phyloP scores from a whole-genome alignment of 2,797 vertebrate genomes.

The Brachyalestes nurse region DNA sequence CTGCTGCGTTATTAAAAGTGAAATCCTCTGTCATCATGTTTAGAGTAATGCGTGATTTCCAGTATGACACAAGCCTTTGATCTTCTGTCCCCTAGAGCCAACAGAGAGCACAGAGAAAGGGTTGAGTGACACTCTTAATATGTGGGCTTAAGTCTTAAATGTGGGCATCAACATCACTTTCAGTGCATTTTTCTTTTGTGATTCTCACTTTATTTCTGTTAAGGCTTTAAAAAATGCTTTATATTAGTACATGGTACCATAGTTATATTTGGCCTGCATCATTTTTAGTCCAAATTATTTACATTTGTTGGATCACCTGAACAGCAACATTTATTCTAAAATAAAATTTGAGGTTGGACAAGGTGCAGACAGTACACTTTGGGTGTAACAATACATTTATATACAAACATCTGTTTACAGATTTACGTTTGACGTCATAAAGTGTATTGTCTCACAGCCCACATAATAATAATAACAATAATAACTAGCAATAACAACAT shows the following conservation, averaged over 20 bases:
- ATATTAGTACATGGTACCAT: neutral
- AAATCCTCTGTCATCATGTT: conserved; percentile 95
- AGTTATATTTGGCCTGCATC: neutral
- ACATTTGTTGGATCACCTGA: neutral
- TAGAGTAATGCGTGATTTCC: conserved; percentile 88
- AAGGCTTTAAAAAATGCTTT: too few species aligned
- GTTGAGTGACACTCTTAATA: neutral
- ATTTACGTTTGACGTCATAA: too few species aligned
- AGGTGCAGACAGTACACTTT: too few species aligned
- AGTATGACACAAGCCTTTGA: conserved; percentile 82
- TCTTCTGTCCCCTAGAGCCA: conserved; percentile 44
- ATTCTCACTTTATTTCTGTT: too few species aligned
- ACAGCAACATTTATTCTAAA: neutral
- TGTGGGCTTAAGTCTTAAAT: too few species aligned
- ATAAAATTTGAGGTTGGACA: neutral
- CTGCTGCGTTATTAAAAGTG: conserved; percentile 87
- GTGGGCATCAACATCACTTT: too few species aligned
- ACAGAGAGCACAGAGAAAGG: conserved; percentile 6
- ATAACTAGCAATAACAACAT: too few species aligned
- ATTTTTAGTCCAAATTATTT: neutral
- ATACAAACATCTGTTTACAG: too few species aligned
- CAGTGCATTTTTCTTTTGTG: too few species aligned
- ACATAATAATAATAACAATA: too few species aligned
- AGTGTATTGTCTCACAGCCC: too few species aligned
- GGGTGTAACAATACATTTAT: too few species aligned